A percentile compares a stretch with the other conserved stretches of the same genome.
Evolutionary conservation across 1,140 invertebrate genomes (phyloP).

Genomic region (Colletes gigas): DNA sequence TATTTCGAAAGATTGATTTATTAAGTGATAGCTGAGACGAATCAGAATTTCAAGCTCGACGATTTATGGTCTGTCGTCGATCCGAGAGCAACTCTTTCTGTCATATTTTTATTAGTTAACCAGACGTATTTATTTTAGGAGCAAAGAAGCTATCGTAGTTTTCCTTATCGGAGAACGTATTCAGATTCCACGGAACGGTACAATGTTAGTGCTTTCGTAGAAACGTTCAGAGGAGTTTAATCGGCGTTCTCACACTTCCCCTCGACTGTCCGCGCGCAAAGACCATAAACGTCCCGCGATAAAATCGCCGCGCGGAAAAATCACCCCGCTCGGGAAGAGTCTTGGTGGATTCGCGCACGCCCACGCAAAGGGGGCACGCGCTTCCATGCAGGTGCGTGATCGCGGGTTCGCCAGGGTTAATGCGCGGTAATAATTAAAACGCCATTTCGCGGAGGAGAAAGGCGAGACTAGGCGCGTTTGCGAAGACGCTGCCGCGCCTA

Average conservation of each 20-base stretch:
- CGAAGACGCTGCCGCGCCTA: constrained; percentile 60
- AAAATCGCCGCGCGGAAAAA: neutral
- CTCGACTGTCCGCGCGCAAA: neutral
- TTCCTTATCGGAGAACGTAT: no score
- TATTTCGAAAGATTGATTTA: no score
- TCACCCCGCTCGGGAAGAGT: neutral
- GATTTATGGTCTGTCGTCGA: no score
- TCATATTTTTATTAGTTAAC: no score
- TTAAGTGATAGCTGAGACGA: no score
- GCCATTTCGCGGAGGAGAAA: constrained; percentile 61
- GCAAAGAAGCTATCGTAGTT: no score
- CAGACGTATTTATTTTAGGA: no score
- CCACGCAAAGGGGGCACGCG: constrained; percentile 54
- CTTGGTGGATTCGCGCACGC: constrained; percentile 48
- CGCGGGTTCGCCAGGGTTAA: constrained; percentile 64
- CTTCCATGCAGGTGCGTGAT: constrained; percentile 54
- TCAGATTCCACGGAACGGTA: no score
- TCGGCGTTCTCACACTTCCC: constrained; percentile 29
- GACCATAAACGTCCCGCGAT: constrained; percentile 4
- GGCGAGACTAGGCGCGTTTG: constrained; percentile 52
- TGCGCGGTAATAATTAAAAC: constrained; percentile 69
- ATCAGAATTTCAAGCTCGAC: no score
- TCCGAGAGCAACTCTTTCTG: no score
- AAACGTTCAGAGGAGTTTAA: neutral
- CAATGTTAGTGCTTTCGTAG: neutral